Evolutionary conservation across 2,888 invertebrate species (phyloP), one percentile per base, ranked within the genome.

Genomic region (Chelonus formosanus): DNA sequence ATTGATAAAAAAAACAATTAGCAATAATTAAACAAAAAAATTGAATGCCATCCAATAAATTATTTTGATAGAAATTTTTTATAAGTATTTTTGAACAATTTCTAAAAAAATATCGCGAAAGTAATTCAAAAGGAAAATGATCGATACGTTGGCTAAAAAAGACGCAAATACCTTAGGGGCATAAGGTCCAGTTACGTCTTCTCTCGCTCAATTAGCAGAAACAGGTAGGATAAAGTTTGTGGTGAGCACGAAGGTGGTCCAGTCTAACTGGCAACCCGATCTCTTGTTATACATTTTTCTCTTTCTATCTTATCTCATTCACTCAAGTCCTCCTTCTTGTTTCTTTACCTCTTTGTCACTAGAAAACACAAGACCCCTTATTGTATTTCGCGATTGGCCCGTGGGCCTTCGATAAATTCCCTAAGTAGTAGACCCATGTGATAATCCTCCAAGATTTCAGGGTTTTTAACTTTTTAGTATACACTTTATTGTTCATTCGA

Each of bases 121-220:
- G 32, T 54, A 50, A 10, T 43, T 5, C 20, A 8, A 35, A 36
- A 59, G 44, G 20, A n/a, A 61, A 36, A 59, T 35, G 4, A 59
- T 4, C 20, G 32, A 45, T 52, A 75, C 77, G 78, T 79, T 72
- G 76, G 75, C 40, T 45, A 75, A 76, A 77, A 80, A 77, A 78
- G 75, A 77, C 77, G 80, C 76, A 82, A 82, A 83, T 83, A 83
- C 80, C 81, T 80, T 73, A 74, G 74, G 76, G 78, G 78, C 78
- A 80, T 76, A 76, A 82, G 83, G 81, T 83, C 83, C 82, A 83
- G 82, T 83, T 83, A 83, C 83, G 79, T 83, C 79, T 82, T 83
- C 83, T 81, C 81, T 82, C 83, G 82, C 80, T 83, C 83, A 83
- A 83, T 83, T 83, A 83, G 80, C 82, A 77, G 83, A 83, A 83